phyloP scores from a whole-genome alignment of 2,888 invertebrate genomes.

The Anorthoa munda region DNA sequence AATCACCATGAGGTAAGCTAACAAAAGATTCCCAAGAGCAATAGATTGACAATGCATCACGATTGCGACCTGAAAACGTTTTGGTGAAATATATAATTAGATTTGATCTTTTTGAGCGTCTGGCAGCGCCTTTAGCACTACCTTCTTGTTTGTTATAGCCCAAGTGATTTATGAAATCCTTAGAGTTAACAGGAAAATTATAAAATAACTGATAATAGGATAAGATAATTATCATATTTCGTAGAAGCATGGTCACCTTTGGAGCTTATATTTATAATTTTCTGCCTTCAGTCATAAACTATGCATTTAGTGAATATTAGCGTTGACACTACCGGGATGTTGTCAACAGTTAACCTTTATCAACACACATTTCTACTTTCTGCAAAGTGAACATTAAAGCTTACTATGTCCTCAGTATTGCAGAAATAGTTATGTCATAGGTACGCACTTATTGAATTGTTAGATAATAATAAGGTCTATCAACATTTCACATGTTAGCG shows the following conservation, averaged over 20 bases:
- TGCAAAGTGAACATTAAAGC: constrained; percentile 29
- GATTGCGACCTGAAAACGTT: constrained; percentile 76
- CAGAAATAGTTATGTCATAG: constrained; percentile 23
- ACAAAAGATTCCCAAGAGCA: constrained; percentile 77
- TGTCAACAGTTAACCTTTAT: constrained; percentile 31
- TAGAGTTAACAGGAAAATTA: constrained; percentile 22
- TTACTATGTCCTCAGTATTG: constrained; percentile 1
- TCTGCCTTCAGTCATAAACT: constrained; percentile 4
- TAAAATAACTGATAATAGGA: constrained; percentile 3
- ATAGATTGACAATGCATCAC: constrained; percentile 79
- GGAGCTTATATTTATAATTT: constrained; percentile 10
- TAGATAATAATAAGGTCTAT: neutral
- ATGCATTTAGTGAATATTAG: constrained; percentile 2
- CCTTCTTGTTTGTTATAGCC: constrained; percentile 64
- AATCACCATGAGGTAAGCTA: constrained; percentile 38
- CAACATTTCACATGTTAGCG: neutral
- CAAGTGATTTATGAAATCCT: constrained; percentile 70
- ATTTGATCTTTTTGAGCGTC: constrained; percentile 80
- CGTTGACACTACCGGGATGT: neutral
- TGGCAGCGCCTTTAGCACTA: constrained; percentile 64
- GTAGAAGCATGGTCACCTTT: constrained; percentile 17
- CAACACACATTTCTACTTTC: constrained; percentile 27
- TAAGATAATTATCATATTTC: constrained; percentile 14
- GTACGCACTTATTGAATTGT: neutral
- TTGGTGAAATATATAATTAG: constrained; percentile 79